Evolutionary conservation across 2,113 vertebrate genomes (phyloP).

Genomic region (Redunca redunca): DNA sequence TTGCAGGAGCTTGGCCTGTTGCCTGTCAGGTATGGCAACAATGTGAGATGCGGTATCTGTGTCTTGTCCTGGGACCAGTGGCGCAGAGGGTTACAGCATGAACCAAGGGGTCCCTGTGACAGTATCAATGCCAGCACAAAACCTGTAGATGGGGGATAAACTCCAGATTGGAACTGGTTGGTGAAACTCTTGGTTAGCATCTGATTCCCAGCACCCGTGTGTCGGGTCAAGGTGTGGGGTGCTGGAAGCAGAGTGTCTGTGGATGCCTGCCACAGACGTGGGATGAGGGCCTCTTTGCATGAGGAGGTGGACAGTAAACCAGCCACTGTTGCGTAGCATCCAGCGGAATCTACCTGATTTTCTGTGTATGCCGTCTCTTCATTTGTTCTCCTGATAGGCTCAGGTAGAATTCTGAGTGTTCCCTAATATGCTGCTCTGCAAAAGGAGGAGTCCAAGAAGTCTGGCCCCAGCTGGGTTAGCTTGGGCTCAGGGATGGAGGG

Average conservation of each 20-base stretch:
- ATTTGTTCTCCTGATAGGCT: not conserved
- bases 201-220: not conserved
- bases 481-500: not conserved
- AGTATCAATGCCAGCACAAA: not conserved
- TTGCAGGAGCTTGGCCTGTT: slow-evolving; percentile 16
- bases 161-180: not conserved
- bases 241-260: not conserved
- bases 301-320: not conserved
- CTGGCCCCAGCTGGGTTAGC: not conserved
- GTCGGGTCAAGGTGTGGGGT: not conserved
- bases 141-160: not conserved
- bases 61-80: not conserved
- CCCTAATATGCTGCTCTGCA: not conserved
- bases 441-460: not conserved
- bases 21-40: not conserved
- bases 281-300: not conserved
- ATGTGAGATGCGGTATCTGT: not conserved
- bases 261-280: not conserved
- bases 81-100: not conserved
- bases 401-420: slow-evolving; percentile 8
- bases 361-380: not conserved
- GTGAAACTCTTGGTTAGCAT: not conserved
- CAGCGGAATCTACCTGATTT: not conserved
- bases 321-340: not conserved
- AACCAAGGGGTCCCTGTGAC: not conserved